A percentile compares a stretch with the other conserved stretches of the same genome.
Evolutionary conservation across 2,888 invertebrate species (phyloP).

Genomic region (Phengaris alcon): DNA sequence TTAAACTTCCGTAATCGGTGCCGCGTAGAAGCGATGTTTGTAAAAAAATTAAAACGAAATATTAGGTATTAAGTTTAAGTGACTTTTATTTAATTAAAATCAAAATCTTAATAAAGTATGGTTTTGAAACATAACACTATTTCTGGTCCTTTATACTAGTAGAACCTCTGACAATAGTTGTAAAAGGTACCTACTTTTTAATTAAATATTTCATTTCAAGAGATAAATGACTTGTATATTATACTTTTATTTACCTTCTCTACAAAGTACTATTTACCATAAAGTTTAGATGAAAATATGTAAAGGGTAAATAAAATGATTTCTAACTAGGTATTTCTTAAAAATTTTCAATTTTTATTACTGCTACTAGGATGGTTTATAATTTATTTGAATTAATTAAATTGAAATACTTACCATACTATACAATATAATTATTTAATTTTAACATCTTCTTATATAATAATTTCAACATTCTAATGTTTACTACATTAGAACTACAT

Average conservation of each 20-base stretch:
- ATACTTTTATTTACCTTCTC: neutral
- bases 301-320: neutral
- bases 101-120: neutral
- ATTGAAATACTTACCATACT: neutral
- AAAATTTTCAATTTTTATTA: neutral
- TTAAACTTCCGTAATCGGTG: constrained; percentile 49
- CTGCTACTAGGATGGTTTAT: neutral
- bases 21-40: neutral
- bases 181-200: too few species aligned
- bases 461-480: too few species aligned
- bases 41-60: neutral
- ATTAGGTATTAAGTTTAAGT: neutral
- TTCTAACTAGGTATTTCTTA: neutral
- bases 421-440: neutral
- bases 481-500: neutral
- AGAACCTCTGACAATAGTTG: too few species aligned
- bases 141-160: neutral
- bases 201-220: too few species aligned
- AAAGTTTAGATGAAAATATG: neutral
- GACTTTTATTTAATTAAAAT: neutral
- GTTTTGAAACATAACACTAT: neutral
- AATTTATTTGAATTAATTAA: too few species aligned
- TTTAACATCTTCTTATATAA: too few species aligned
- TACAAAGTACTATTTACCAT: neutral
- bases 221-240: neutral